Percentiles rank a stretch among this genome's conserved stretches.
phyloP scores from a whole-genome alignment of 2,113 vertebrate species.

The Dipodomys ordii region DNA sequence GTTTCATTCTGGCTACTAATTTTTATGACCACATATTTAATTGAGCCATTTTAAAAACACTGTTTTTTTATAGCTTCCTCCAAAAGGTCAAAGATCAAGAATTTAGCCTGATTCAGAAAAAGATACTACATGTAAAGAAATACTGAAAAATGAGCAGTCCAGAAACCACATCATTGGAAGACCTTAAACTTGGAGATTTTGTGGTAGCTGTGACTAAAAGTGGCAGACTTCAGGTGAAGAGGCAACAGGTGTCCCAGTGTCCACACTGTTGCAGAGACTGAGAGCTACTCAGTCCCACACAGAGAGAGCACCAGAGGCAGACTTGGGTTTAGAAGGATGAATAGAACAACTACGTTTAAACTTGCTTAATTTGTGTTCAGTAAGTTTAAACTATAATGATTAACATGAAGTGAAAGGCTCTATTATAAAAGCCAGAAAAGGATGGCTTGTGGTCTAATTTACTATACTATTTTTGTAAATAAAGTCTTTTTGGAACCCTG shows the following conservation, averaged over 20 bases:
- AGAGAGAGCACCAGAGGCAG: neutral
- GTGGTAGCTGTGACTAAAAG: neutral
- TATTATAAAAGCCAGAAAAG: neutral
- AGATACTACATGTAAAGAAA: neutral
- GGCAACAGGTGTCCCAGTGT: neutral
- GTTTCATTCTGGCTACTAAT: neutral
- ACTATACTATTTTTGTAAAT: neutral
- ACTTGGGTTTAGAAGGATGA: neutral
- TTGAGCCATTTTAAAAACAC: neutral
- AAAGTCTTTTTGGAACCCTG: neutral
- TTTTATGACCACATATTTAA: neutral
- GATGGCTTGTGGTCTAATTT: neutral
- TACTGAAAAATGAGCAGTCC: neutral
- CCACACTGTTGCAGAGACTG: neutral
- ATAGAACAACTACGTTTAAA: neutral
- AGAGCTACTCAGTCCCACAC: neutral
- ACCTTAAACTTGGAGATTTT: neutral
- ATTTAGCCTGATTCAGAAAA: neutral
- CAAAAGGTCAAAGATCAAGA: neutral
- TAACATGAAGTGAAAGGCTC: neutral
- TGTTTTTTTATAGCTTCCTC: neutral
- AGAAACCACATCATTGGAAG: neutral
- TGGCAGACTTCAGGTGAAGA: neutral
- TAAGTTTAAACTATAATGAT: neutral
- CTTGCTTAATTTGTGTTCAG: neutral